Conservation (phyloP, 2,113 vertebrate genomes). For the Delphinapterus leucas region DNA sequence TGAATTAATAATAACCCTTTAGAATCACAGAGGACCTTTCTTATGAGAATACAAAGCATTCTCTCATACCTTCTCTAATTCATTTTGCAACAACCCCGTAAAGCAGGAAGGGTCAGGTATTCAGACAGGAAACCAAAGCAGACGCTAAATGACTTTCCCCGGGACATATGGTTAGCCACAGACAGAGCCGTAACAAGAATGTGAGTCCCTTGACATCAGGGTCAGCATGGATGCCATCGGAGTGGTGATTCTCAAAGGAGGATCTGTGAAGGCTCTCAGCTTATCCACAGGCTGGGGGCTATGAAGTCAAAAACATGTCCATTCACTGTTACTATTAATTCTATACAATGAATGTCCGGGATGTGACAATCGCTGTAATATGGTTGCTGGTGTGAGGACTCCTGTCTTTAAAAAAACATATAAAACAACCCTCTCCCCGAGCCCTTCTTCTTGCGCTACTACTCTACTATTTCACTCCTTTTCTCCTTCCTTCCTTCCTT, state of each 20-base stretch:
- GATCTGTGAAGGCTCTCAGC: constrained; percentile 37
- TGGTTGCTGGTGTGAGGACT: not conserved
- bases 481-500: not conserved
- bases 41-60: constrained; percentile 60
- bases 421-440: not conserved
- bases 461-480: not conserved
- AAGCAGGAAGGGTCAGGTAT: constrained; percentile 63
- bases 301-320: not conserved
- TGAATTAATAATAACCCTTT: constrained; percentile 51
- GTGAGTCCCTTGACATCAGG: constrained; percentile 48
- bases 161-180: constrained; percentile 53
- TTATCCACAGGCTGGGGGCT: not conserved
- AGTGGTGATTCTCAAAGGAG: constrained; percentile 26
- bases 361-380: not conserved
- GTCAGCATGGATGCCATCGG: constrained; percentile 41
- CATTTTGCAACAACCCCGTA: constrained; percentile 38
- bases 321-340: not conserved
- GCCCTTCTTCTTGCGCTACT: not conserved
- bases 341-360: not conserved
- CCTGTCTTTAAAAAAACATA: not conserved
- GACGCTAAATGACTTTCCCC: constrained; percentile 55
- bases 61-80: constrained; percentile 52
- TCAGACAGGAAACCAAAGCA: constrained; percentile 72
- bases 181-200: constrained; percentile 62
- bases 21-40: constrained; percentile 52